Conservation (phyloP, 2,113 vertebrate species). For the Hassar affinis region DNA sequence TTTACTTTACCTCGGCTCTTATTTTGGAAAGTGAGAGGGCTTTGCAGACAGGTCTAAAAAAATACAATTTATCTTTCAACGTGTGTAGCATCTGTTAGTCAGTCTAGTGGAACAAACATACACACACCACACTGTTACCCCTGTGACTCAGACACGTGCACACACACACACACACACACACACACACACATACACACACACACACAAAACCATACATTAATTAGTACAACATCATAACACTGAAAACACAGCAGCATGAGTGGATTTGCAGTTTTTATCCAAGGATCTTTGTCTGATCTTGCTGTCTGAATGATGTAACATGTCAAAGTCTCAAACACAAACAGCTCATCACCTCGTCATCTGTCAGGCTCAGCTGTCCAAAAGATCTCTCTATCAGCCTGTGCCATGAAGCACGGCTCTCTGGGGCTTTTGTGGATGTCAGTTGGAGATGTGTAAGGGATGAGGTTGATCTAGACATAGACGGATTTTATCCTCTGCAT, state of each 20-base stretch:
- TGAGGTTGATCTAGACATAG: constrained; percentile 3
- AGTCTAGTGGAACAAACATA: not conserved
- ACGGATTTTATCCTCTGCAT: constrained; percentile 14
- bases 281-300: not conserved
- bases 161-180: constrained; percentile 23
- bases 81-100: not conserved
- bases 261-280: not conserved
- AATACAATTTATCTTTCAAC: constrained; percentile 4
- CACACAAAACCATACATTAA: constrained; percentile 1
- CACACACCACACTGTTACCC: not conserved
- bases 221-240: not conserved
- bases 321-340: constrained; percentile 27
- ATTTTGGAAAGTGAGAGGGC: constrained; percentile 41
- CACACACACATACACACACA: constrained; percentile 21
- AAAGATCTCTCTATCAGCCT: constrained; percentile 34
- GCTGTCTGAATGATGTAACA: constrained; percentile 14
- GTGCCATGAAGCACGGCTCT: constrained; percentile 35
- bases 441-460: not conserved
- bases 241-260: not conserved
- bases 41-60: constrained; percentile 35
- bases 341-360: constrained; percentile 13
- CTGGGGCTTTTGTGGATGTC: constrained; percentile 32
- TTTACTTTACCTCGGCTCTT: constrained; percentile 41
- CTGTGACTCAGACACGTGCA: not conserved
- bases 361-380: constrained; percentile 37